phyloP scores from a whole-genome alignment of 92 coral and sea anemone genomes.

The Virgularia gustaviana region DNA sequence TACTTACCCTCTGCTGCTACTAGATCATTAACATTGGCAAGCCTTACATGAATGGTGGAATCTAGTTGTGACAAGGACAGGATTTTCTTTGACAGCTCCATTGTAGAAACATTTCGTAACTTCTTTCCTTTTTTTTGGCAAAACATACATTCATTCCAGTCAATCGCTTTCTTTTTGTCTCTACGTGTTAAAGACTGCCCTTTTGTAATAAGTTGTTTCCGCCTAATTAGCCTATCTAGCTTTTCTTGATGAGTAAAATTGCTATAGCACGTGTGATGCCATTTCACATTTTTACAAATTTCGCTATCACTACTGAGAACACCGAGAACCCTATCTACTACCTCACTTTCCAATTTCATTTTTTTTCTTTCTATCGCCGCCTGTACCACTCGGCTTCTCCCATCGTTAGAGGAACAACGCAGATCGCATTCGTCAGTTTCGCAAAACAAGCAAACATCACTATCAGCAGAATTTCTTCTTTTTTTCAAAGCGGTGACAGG shows the following conservation, averaged over 20 bases:
- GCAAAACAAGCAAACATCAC: not conserved
- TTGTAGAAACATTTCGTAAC: not conserved
- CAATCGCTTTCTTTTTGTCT: not conserved
- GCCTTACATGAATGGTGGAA: not conserved
- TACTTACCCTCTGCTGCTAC: not conserved
- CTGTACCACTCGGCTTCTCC: not conserved
- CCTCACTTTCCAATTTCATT: not conserved
- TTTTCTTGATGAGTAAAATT: not conserved
- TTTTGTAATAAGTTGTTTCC: not conserved
- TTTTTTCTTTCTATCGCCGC: not conserved
- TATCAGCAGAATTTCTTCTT: no score
- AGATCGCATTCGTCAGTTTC: not conserved
- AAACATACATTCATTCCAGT: slow-evolving; percentile 32
- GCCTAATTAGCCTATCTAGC: not conserved
- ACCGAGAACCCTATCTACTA: not conserved
- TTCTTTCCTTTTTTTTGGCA: slow-evolving; percentile 20
- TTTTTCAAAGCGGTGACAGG: no score
- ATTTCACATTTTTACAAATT: no score
- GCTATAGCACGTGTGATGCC: not conserved
- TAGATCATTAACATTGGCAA: slow-evolving; percentile 2
- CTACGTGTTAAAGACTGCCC: not conserved
- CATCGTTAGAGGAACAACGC: not conserved
- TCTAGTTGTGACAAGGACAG: slow-evolving; percentile 1
- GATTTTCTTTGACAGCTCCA: not conserved
- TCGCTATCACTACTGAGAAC: no score